phyloP scores from a whole-genome alignment of 2,113 vertebrate genomes.

The Paraplagusia blochii region DNA sequence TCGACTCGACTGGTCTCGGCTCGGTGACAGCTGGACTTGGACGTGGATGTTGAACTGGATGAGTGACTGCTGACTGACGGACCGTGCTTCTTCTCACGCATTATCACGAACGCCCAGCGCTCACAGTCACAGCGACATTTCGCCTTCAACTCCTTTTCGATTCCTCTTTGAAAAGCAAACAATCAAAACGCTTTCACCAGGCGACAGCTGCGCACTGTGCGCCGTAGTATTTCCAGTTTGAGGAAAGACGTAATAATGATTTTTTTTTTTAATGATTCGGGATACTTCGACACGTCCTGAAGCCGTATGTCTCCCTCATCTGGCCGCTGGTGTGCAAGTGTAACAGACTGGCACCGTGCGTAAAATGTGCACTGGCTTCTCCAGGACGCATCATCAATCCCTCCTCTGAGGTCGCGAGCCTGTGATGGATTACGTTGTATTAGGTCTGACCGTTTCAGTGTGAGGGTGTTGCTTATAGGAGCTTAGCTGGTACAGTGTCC shows the following conservation, averaged over 20 bases:
- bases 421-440: slow-evolving; percentile 10
- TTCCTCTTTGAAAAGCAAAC: not conserved
- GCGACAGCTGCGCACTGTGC: slow-evolving; percentile 21
- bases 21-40: slow-evolving; percentile 52
- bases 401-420: not conserved
- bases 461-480: slow-evolving; percentile 8
- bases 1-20: slow-evolving; percentile 20
- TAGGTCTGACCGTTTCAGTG: slow-evolving; percentile 16
- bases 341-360: slow-evolving; percentile 61
- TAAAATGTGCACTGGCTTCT: slow-evolving; percentile 57
- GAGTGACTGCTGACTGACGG: slow-evolving; percentile 62
- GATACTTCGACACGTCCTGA: slow-evolving; percentile 64
- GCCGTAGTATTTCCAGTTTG: slow-evolving; percentile 46
- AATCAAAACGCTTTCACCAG: slow-evolving; percentile 4
- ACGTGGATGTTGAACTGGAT: slow-evolving; percentile 49
- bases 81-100: slow-evolving; percentile 48
- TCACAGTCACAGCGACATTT: slow-evolving; percentile 37
- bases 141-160: slow-evolving; percentile 15
- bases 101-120: slow-evolving; percentile 54
- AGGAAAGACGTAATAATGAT: slow-evolving; percentile 60
- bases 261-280: slow-evolving; percentile 44
- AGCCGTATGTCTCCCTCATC: slow-evolving; percentile 74
- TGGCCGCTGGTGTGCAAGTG: slow-evolving; percentile 67
- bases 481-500: not conserved
- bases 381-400: slow-evolving; percentile 28